These are phyloP conservation scores for Formica aserva DNA, from an alignment of 2,888 invertebrate species.

Conservation along the genomic window DNA sequence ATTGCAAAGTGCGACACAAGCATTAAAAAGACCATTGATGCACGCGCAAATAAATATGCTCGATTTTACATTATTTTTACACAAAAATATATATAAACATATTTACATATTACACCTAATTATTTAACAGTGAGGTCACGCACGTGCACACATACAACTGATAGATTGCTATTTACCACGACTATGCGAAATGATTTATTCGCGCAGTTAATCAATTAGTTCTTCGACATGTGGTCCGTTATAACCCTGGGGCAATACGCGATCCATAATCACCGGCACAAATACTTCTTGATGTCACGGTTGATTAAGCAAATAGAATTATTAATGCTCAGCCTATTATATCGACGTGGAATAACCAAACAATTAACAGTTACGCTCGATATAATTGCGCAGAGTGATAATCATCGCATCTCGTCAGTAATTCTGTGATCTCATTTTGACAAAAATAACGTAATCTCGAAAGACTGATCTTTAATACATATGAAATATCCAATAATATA, in stretches of 20 bases:
- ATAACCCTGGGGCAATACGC: conserved; percentile 49
- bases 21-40: background rate
- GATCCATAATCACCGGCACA: conserved; percentile 53
- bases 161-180: conserved; percentile 27
- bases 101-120: background rate
- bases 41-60: background rate
- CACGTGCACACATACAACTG: background rate
- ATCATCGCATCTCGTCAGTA: conserved; percentile 28
- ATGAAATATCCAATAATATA: background rate
- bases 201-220: conserved; percentile 56
- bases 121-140: background rate
- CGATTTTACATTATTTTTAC: background rate
- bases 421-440: conserved; percentile 21
- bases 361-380: conserved; percentile 48
- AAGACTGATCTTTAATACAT: background rate
- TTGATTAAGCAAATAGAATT: conserved; percentile 68
- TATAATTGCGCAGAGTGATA: conserved; percentile 47
- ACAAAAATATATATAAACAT: background rate
- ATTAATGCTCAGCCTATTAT: conserved; percentile 64
- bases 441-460: conserved; percentile 30
- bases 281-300: conserved; percentile 53
- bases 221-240: conserved; percentile 54
- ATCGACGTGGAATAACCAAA: conserved; percentile 55
- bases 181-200: conserved; percentile 53
- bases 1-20: too few species aligned